These are phyloP conservation scores for Nephila pilipes DNA, from an alignment of 1,140 invertebrate genomes.

Conservation along the genomic window DNA sequence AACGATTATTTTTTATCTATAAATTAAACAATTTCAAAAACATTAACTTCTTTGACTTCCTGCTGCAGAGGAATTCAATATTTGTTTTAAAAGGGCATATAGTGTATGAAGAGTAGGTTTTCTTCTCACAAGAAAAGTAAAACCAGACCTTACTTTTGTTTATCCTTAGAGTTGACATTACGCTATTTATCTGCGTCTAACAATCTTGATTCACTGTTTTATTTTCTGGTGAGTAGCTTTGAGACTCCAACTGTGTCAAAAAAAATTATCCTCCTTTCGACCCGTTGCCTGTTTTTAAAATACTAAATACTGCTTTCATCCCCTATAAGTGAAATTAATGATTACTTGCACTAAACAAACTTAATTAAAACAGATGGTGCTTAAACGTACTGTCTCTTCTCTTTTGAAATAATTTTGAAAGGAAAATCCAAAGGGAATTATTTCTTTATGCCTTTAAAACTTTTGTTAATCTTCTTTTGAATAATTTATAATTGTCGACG, in stretches of 20 bases:
- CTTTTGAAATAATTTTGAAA: background rate
- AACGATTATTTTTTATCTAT: background rate
- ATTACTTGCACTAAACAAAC: slow-evolving; percentile 22
- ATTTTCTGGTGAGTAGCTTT: background rate
- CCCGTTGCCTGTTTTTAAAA: background rate
- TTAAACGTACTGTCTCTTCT: background rate
- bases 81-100: background rate
- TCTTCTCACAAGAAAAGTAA: slow-evolving; percentile 7
- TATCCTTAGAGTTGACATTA: slow-evolving; percentile 20
- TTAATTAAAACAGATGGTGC: slow-evolving; percentile 21
- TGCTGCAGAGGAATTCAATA: background rate
- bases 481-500: background rate
- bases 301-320: background rate
- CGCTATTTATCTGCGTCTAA: slow-evolving; percentile 31
- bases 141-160: slow-evolving; percentile 2
- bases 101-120: slow-evolving; percentile 5
- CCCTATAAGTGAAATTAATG: slow-evolving; percentile 39
- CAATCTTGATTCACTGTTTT: slow-evolving; percentile 14
- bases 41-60: background rate
- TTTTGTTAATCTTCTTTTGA: background rate
- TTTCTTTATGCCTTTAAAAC: background rate
- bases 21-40: background rate
- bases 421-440: background rate
- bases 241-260: background rate
- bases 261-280: slow-evolving; percentile 12